phyloP scores from a whole-genome alignment of 2,888 invertebrate genomes.

The Himalopsyche kuldschensis region DNA sequence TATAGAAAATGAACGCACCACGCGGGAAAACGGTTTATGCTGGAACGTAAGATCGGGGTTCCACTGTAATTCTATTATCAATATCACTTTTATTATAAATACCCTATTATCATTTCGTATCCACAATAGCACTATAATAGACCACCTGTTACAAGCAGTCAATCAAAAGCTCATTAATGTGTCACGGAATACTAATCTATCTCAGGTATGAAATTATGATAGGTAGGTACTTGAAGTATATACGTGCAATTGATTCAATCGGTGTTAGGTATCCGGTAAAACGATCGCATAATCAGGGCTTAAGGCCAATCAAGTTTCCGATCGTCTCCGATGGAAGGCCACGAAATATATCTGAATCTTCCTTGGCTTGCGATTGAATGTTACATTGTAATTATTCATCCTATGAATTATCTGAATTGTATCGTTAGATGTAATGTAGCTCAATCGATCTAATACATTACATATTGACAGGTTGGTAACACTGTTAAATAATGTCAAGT shows the following conservation, averaged over 20 bases:
- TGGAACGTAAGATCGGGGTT: too few species aligned
- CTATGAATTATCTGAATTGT: too few species aligned
- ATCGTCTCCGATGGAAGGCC: background rate
- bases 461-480: too few species aligned
- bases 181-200: slow-evolving; percentile 4
- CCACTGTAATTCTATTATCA: too few species aligned
- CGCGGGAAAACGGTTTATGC: too few species aligned
- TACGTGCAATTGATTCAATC: slow-evolving; percentile 18
- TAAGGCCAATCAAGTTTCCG: background rate
- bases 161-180: slow-evolving; percentile 19
- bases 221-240: background rate
- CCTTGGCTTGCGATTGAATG: too few species aligned
- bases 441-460: too few species aligned
- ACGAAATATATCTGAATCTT: background rate
- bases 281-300: slow-evolving; percentile 5
- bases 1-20: too few species aligned
- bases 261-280: background rate
- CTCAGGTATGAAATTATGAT: background rate
- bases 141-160: background rate
- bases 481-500: too few species aligned
- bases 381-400: slow-evolving; percentile 5
- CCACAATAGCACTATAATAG: background rate
- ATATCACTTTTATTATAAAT: too few species aligned
- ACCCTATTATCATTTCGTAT: background rate
- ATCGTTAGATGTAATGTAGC: too few species aligned